Evolutionary conservation across 2,113 vertebrate genomes (phyloP), one percentile per base, ranked within the genome.

Genomic region (Ivindomyrus marchei): DNA sequence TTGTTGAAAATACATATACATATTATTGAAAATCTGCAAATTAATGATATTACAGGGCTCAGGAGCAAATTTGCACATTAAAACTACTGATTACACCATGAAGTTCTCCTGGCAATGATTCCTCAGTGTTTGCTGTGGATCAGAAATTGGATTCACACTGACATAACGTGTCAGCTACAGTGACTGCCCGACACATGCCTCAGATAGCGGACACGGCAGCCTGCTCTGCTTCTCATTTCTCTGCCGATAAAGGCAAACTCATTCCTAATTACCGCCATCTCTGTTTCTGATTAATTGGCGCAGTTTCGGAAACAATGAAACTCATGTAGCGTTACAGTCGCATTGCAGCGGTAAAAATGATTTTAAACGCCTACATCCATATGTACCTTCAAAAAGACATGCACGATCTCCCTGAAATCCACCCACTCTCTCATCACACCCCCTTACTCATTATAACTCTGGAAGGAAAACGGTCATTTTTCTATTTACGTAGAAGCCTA

Each of bases 401-500:
- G 50, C 49, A 42, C 10, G 50, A 36, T n/a, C 13, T 36, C 10
- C 4, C 74, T 47, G 36, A 83, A 89, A 91, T 90, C 91, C 88
- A 91, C 90, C 92, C 90, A 46, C 91, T 91, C 84, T 88, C 86
- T 88, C 88, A 2, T 47, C 58, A 89, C 83, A 80, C 89, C 91
- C 87, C 91, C 90, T 58, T 80, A 88, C 89, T 90, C 90, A 89
- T 92, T 86, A 89, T 66, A 90, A 90, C n/a, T 45, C 88, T 56
- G 49, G 80, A 58, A 92, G 90, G 91, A 89, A 91, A 90, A 88
- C 88, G 91, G 92, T 93, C 92, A 93, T 88, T 77, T 66, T 88
- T 80, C 74, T 80, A 80, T 80, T 80, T 42, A 80, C 74, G 39
- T 19, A 8, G 36, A 80, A 39, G 74, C 36, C 83, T 85, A 47